phyloP scores from a whole-genome alignment of 2,797 vertebrate genomes.

The Centroberyx gerrardi region DNA sequence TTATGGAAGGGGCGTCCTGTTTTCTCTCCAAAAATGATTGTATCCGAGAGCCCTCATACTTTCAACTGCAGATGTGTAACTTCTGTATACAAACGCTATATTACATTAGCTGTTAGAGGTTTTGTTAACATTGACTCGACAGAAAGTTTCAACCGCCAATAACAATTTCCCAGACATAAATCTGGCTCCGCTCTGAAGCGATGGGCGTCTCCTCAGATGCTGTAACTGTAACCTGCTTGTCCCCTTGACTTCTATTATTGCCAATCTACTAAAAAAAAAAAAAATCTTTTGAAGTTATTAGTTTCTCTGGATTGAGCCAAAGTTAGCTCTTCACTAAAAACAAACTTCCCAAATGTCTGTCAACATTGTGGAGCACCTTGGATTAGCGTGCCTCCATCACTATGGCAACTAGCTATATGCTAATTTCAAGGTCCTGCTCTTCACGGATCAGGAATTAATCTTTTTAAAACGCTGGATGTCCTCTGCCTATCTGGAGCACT shows the following conservation, averaged over 20 bases:
- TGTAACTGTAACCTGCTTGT: neutral
- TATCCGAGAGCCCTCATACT: conserved; percentile 2
- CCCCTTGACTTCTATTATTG: too few relatives aligned
- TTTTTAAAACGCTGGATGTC: conserved; percentile 34
- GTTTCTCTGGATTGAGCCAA: neutral
- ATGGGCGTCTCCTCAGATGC: conserved; percentile 17
- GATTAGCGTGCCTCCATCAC: conserved; percentile 52
- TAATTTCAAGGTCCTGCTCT: conserved; percentile 51
- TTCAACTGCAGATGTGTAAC: neutral
- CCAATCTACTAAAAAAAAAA: too few relatives aligned
- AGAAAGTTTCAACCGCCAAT: conserved; percentile 15
- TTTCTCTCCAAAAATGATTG: neutral
- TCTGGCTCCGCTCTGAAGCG: conserved; percentile 36
- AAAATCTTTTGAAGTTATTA: too few relatives aligned
- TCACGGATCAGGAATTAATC: conserved; percentile 45
- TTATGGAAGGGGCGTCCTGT: neutral
- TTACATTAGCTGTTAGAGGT: too few relatives aligned
- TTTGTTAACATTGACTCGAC: conserved; percentile 1
- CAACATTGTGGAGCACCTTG: conserved; percentile 8
- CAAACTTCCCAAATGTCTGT: conserved; percentile 43
- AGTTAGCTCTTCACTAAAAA: conserved; percentile 8
- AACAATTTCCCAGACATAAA: conserved; percentile 24
- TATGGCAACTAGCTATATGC: conserved; percentile 66
- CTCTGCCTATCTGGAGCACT: conserved; percentile 17
- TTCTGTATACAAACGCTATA: neutral